These are phyloP conservation scores for Panopea generosa DNA, from an alignment of 2,888 invertebrate genomes.

Conservation along the genomic window DNA sequence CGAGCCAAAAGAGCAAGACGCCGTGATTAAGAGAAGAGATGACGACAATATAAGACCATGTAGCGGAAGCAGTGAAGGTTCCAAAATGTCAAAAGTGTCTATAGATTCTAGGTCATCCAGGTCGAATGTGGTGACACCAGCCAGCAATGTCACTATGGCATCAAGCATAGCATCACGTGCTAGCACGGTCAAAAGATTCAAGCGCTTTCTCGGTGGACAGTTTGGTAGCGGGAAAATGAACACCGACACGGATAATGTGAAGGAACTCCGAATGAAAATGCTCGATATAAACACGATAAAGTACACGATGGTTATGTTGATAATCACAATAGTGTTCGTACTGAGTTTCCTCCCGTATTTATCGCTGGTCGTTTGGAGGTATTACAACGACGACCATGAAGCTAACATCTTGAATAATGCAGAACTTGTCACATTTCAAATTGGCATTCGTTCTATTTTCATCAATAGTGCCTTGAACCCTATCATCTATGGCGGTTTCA, in stretches of 20 bases:
- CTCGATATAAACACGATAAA: constrained; percentile 57
- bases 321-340: constrained; percentile 61
- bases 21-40: too few relatives aligned
- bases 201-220: constrained; percentile 17
- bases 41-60: constrained; percentile 6
- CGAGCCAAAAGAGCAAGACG: too few relatives aligned
- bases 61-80: not conserved
- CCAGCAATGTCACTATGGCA: constrained; percentile 27
- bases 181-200: constrained; percentile 39
- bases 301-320: constrained; percentile 65
- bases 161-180: constrained; percentile 45
- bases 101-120: constrained; percentile 4
- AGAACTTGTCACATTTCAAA: constrained; percentile 59
- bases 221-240: constrained; percentile 32
- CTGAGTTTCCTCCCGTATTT: constrained; percentile 67
- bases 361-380: constrained; percentile 60
- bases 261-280: constrained; percentile 58
- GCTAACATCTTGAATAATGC: constrained; percentile 49
- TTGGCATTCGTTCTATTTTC: constrained; percentile 63
- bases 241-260: constrained; percentile 47
- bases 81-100: constrained; percentile 16
- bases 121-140: constrained; percentile 32
- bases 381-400: constrained; percentile 51
- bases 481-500: constrained; percentile 66
- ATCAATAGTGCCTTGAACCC: constrained; percentile 65